Percentiles rank a stretch among this genome's conserved stretches.
Conservation (phyloP, 2,797 vertebrate genomes). For the Gephyroberyx darwinii region DNA sequence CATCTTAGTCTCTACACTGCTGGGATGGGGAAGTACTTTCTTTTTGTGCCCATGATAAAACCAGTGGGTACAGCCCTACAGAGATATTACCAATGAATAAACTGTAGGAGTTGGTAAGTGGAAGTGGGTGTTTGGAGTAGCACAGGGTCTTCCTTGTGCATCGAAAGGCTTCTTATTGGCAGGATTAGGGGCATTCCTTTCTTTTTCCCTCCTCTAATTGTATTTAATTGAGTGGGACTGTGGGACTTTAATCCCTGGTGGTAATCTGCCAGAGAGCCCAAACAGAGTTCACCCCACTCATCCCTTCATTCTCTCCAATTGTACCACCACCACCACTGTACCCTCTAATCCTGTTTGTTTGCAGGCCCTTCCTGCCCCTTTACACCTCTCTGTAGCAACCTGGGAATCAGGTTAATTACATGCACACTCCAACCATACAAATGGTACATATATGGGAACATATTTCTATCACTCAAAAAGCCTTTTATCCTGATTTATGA, state of each 20-base stretch:
- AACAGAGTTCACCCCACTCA: slow-evolving; percentile 52
- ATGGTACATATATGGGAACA: slow-evolving; percentile 18
- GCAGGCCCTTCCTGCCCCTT: slow-evolving; percentile 38
- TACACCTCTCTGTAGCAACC: slow-evolving; percentile 34
- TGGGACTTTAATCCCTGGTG: slow-evolving; percentile 64
- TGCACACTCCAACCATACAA: slow-evolving; percentile 48
- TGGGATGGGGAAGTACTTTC: slow-evolving; percentile 34
- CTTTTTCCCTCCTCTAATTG: slow-evolving; percentile 33
- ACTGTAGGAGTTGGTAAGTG: slow-evolving; percentile 6
- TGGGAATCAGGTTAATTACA: slow-evolving; percentile 57
- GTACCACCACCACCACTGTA: slow-evolving; percentile 38
- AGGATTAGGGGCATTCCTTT: slow-evolving; percentile 42
- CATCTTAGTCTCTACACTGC: slow-evolving; percentile 25
- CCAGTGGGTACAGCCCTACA: slow-evolving; percentile 23
- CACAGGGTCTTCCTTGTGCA: slow-evolving; percentile 22
- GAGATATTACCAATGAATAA: slow-evolving; percentile 10
- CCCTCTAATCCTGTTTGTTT: slow-evolving; percentile 70
- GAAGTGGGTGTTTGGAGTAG: not conserved
- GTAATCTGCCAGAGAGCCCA: slow-evolving; percentile 60
- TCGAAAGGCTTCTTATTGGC: slow-evolving; percentile 45
- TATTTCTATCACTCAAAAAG: not conserved
- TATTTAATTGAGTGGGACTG: slow-evolving; percentile 56
- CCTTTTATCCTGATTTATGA: slow-evolving; percentile 10
- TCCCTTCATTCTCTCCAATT: slow-evolving; percentile 62
- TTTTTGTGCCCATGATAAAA: slow-evolving; percentile 28